Evolutionary conservation across 2,797 vertebrate genomes (phyloP).

Genomic region (Pagetopsis macropterus): DNA sequence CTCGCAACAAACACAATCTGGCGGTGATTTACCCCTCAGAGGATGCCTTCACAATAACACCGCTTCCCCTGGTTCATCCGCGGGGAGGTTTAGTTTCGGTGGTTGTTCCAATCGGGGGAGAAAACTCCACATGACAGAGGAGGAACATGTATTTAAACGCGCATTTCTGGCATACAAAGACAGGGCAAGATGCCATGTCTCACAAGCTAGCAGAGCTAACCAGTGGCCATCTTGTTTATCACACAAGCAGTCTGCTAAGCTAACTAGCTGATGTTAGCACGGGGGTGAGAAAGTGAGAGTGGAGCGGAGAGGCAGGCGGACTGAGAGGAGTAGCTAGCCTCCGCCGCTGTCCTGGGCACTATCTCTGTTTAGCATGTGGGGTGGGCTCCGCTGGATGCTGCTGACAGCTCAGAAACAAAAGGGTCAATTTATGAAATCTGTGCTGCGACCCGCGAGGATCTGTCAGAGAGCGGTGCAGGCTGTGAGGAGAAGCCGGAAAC

Average conservation of each 20-base stretch:
- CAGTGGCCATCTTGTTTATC: constrained; percentile 86
- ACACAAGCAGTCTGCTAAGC: constrained; percentile 52
- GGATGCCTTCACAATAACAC: neutral
- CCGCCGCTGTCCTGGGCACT: constrained; percentile 1
- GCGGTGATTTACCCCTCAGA: constrained; percentile 44
- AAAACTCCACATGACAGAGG: neutral
- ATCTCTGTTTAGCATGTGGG: neutral
- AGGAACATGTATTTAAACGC: neutral
- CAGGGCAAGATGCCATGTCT: constrained; percentile 72
- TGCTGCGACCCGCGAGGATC: constrained; percentile 23
- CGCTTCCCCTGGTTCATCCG: neutral
- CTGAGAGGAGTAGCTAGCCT: constrained; percentile 16
- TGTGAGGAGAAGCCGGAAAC: constrained; percentile 35
- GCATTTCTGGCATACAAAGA: constrained; percentile 69
- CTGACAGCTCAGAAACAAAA: constrained; percentile 51
- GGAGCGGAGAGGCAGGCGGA: constrained; percentile 38
- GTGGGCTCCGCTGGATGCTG: constrained; percentile 29
- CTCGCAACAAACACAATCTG: constrained; percentile 47
- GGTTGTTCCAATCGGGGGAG: neutral
- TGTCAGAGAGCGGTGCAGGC: constrained; percentile 33
- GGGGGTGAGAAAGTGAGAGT: constrained; percentile 68
- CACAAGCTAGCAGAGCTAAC: constrained; percentile 66
- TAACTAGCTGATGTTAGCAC: constrained; percentile 53
- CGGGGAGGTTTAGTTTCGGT: neutral
- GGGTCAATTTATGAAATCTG: constrained; percentile 18